A percentile compares a stretch with the other conserved stretches of the same genome.
Conservation (phyloP, 2,888 invertebrate species). For the Hirtodrosophila trivittata region DNA sequence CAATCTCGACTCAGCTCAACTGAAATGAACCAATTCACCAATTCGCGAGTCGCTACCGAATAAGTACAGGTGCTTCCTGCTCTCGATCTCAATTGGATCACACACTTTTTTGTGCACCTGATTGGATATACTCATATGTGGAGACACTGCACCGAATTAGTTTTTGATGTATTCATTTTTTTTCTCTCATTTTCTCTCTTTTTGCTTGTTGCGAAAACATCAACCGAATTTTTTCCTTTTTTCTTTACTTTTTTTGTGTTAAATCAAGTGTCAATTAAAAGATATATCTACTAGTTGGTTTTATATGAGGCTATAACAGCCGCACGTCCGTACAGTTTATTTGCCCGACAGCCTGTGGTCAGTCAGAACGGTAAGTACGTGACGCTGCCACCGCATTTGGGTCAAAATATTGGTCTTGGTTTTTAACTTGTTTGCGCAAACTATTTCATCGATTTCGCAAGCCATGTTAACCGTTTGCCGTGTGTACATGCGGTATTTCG, state of each 20-base stretch:
- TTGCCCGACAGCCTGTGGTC: conserved; percentile 33
- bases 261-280: conserved; percentile 66
- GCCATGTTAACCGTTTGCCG: conserved; percentile 2
- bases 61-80: conserved; percentile 49
- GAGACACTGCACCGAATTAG: conserved; percentile 8
- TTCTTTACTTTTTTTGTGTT: background rate
- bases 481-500: conserved; percentile 24
- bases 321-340: conserved; percentile 52
- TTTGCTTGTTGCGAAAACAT: conserved; percentile 31
- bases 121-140: background rate
- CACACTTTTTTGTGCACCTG: conserved; percentile 9
- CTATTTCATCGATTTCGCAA: conserved; percentile 38
- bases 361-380: conserved; percentile 64
- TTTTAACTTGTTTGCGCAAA: conserved; percentile 54
- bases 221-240: conserved; percentile 7
- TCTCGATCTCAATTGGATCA: conserved; percentile 33
- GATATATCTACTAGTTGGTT: conserved; percentile 40
- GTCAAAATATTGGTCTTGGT: conserved; percentile 56
- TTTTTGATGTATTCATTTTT: conserved; percentile 43
- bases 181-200: conserved; percentile 1
- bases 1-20: conserved; percentile 21
- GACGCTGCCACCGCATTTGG: conserved; percentile 50
- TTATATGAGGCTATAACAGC: conserved; percentile 6
- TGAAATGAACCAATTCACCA: conserved; percentile 23
- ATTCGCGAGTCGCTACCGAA: conserved; percentile 16